Conservation (phyloP, 2,113 vertebrate genomes). For the Etheostoma cragini region DNA sequence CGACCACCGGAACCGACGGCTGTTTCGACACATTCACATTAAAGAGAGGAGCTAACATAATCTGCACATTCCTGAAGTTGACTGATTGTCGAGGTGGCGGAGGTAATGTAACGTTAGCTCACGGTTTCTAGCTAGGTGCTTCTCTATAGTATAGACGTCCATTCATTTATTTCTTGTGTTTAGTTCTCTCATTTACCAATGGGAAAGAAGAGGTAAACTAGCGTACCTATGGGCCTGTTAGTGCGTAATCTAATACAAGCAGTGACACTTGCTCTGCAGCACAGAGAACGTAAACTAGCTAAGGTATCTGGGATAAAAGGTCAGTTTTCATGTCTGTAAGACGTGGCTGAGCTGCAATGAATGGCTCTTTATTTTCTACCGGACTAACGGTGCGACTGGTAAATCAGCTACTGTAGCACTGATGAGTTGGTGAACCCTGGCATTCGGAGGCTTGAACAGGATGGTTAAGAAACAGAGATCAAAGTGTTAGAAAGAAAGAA, state of each 20-base stretch:
- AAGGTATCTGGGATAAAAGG: slow-evolving; percentile 1
- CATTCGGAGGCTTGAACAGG: background rate
- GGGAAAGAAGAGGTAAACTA: background rate
- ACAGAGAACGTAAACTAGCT: background rate
- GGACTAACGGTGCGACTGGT: slow-evolving; percentile 57
- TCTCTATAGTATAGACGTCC: background rate
- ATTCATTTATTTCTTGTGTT: slow-evolving; percentile 26
- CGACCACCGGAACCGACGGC: background rate
- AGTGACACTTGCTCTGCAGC: background rate
- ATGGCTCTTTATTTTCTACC: slow-evolving; percentile 54
- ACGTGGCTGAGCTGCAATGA: slow-evolving; percentile 59
- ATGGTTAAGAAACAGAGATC: background rate
- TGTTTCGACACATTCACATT: background rate
- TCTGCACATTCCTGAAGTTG: slow-evolving; percentile 46
- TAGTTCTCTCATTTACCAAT: rapidly evolving
- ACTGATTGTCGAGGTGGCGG: slow-evolving; percentile 62
- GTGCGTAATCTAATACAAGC: background rate
- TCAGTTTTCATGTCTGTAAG: slow-evolving; percentile 12
- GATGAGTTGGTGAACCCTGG: too few relatives aligned
- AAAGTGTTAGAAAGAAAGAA: background rate
- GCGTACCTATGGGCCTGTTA: background rate
- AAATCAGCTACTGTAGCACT: background rate
- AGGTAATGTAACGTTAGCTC: slow-evolving; percentile 58
- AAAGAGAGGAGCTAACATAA: slow-evolving; percentile 7
- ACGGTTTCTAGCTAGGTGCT: slow-evolving; percentile 1